phyloP scores from a whole-genome alignment of 2,797 vertebrate genomes.

The Xiphorhynchus erythropygius region DNA sequence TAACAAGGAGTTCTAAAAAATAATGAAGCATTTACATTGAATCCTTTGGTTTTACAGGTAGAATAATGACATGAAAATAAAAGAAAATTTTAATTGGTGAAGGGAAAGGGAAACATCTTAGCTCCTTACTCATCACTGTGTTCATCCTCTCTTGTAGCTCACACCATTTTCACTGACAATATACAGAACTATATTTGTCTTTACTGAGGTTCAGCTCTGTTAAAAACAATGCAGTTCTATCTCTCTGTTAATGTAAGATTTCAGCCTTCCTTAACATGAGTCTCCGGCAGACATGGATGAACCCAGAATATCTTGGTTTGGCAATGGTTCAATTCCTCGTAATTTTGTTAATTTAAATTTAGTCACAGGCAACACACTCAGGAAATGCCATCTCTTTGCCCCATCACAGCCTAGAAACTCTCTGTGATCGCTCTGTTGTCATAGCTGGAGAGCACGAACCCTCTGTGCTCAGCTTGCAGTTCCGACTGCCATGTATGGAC shows the following conservation, averaged over 20 bases:
- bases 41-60: constrained; percentile 60
- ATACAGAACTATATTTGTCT: neutral
- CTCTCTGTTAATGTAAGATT: neutral
- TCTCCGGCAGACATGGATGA: neutral
- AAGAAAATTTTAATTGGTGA: constrained; percentile 50
- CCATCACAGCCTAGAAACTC: neutral
- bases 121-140: neutral
- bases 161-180: neutral
- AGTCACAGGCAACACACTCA: neutral
- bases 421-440: neutral
- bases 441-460: constrained; percentile 7
- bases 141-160: neutral
- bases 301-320: neutral
- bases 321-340: neutral
- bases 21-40: constrained; percentile 44
- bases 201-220: neutral
- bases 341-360: constrained; percentile 2
- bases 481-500: constrained; percentile 24
- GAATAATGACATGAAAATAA: constrained; percentile 38
- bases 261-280: neutral
- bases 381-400: neutral
- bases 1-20: constrained; percentile 49
- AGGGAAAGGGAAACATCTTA: neutral
- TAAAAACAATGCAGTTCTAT: neutral
- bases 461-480: constrained; percentile 20